Conservation (phyloP, 2,888 invertebrate species). For the Phytoseiulus persimilis region DNA sequence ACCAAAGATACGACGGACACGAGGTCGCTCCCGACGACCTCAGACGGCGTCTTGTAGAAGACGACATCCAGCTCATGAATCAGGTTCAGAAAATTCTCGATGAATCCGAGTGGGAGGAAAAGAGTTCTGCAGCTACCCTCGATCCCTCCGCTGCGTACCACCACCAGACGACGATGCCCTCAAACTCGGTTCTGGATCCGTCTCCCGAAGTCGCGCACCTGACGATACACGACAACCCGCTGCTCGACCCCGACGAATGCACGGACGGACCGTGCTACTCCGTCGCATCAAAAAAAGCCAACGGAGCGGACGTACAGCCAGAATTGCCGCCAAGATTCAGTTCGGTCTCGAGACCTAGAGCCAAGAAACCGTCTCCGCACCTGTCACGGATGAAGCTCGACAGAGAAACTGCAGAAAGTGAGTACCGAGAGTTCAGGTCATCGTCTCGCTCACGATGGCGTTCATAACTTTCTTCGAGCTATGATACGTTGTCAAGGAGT, state of each 20-base stretch:
- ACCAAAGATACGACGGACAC: constrained; percentile 24
- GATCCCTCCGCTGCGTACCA: constrained; percentile 33
- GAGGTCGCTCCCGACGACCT: constrained; percentile 37
- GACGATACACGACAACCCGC: constrained; percentile 20
- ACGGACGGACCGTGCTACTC: constrained; percentile 33
- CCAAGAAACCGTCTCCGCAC: constrained; percentile 26
- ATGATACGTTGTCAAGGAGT: too few relatives aligned
- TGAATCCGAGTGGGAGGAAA: constrained; percentile 34
- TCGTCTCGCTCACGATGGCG: too few relatives aligned
- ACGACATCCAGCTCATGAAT: constrained; percentile 34
- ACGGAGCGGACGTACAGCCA: constrained; percentile 27
- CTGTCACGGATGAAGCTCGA: constrained; percentile 32
- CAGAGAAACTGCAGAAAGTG: constrained; percentile 22
- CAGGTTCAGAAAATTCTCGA: constrained; percentile 36
- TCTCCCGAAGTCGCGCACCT: constrained; percentile 29
- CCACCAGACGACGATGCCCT: constrained; percentile 38
- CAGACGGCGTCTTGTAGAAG: constrained; percentile 30
- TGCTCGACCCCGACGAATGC: constrained; percentile 16
- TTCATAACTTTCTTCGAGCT: too few relatives aligned
- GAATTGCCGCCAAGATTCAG: constrained; percentile 28
- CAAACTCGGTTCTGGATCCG: constrained; percentile 28
- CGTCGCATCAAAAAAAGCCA: constrained; percentile 16
- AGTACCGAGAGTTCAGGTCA: not conserved
- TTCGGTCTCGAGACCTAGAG: constrained; percentile 17
- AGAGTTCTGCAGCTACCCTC: constrained; percentile 33